Percentiles rank a stretch among this genome's conserved stretches.
These are phyloP conservation scores for Drosophila parabipectinata DNA, from an alignment of 1,140 invertebrate genomes.

Conservation along the genomic window DNA sequence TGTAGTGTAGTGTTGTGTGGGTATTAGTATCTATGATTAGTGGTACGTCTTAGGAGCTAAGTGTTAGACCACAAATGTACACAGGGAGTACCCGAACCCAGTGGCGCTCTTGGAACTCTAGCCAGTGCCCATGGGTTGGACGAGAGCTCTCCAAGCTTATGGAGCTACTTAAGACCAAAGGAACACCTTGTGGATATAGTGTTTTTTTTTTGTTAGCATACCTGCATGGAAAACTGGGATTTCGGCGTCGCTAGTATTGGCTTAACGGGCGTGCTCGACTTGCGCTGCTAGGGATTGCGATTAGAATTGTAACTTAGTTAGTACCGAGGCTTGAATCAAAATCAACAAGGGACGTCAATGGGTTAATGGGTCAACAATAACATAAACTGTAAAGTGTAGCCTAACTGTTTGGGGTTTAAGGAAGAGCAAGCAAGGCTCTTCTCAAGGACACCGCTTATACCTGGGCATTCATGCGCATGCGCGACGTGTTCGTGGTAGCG, in stretches of 20 bases:
- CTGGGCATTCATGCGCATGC: constrained; percentile 83
- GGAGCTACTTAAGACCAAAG: constrained; percentile 10
- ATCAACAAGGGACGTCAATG: constrained; percentile 27
- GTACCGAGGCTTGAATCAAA: constrained; percentile 39
- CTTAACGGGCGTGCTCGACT: constrained; percentile 77
- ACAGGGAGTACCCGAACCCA: constrained; percentile 19
- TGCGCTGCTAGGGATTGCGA: constrained; percentile 73
- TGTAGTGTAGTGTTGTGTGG: constrained; percentile 30
- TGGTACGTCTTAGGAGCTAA: constrained; percentile 59
- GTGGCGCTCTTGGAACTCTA: too few relatives aligned
- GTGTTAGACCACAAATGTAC: constrained; percentile 40
- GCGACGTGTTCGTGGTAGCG: constrained; percentile 85
- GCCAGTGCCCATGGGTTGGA: constrained; percentile 1
- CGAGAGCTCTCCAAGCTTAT: constrained; percentile 10
- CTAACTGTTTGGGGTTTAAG: neutral
- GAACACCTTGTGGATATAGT: constrained; percentile 34
- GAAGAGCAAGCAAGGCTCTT: too few relatives aligned
- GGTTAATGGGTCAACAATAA: constrained; percentile 25
- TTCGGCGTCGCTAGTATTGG: constrained; percentile 74
- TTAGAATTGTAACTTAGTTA: constrained; percentile 68
- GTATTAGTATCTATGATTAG: constrained; percentile 50
- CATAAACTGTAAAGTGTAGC: constrained; percentile 35
- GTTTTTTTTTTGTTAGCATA: constrained; percentile 61
- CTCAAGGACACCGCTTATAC: constrained; percentile 65
- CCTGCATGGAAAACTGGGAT: constrained; percentile 84